Base-by-base conservation (phyloP, 2,888 invertebrate species). In the Stenotaenia linearis region DNA sequence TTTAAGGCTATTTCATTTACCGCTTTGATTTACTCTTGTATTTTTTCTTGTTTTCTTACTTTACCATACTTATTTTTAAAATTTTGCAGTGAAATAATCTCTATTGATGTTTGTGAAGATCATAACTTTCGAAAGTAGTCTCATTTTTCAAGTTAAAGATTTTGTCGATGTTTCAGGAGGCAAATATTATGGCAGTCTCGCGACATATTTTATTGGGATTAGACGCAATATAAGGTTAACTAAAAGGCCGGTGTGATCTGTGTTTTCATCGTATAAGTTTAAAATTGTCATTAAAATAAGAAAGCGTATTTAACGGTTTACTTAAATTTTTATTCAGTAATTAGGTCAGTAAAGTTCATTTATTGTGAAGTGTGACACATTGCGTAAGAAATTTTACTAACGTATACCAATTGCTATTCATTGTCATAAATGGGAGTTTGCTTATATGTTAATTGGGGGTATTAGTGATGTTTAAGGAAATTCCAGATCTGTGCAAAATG, bases 351-450 rank as follows among this genome's bases (percentile, higher is more conserved):
- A 69, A 28, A 69, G 25, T 69, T 69, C 4, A 28, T 69, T 69
- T 28, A 69, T 69, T 69, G 69, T 69, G 28, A 28, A 23, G 23
- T 69, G 69, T 69, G 25, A 69, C 23, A 69, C 69, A 69, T 69
- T 69, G 69, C 69, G 69, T 69, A 69, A 69, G 28, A 69, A 69
- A 69, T 69, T 69, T 69, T 69, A 69, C 69, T 69, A 23, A 69
- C 25, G 69, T 69, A 69, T 69, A 69, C 69, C 69, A 69, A 28
- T 69, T 69, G 69, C 69, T 69, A 69, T 69, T 69, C 28, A 69
- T 28, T 69, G 69, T 69, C 69, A 28, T 69, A 69, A 69, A 28
- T 69, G 69, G 69, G 69, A 69, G 25, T 69, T 28, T 50, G 50
- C 50, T 50, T 50, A n/a, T 50, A 50, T 50, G 50, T 28, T 28